A percentile compares a stretch with the other conserved stretches of the same genome.
These are phyloP conservation scores for Lycaena phlaeas DNA, from an alignment of 2,888 invertebrate species.

Conservation along the genomic window DNA sequence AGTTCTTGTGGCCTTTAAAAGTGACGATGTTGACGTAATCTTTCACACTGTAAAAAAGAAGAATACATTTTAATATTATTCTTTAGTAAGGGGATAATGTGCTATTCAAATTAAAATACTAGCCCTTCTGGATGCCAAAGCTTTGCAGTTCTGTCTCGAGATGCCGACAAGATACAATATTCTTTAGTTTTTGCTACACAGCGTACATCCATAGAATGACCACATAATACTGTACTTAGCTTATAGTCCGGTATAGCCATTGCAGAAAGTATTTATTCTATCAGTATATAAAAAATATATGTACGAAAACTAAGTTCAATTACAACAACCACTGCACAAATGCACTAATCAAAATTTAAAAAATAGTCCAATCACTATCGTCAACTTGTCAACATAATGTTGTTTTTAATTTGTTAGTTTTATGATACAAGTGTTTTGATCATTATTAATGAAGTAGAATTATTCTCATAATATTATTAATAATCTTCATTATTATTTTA, in stretches of 20 bases:
- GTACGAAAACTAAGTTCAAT: constrained; percentile 28
- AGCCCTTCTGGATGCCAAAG: constrained; percentile 87
- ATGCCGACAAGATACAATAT: constrained; percentile 87
- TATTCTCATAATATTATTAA: too few species aligned
- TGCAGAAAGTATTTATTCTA: too few species aligned
- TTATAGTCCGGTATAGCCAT: constrained; percentile 78
- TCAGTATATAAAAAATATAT: too few species aligned
- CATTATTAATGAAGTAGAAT: too few species aligned
- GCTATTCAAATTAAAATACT: too few species aligned
- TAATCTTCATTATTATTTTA: too few species aligned
- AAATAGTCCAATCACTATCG: constrained; percentile 7
- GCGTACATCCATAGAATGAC: constrained; percentile 90
- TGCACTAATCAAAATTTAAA: too few species aligned
- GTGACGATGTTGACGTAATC: constrained; percentile 78
- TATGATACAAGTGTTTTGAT: too few species aligned
- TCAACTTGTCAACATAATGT: too few species aligned
- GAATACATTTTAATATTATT: neutral
- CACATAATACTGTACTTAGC: constrained; percentile 82
- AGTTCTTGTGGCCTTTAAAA: constrained; percentile 87
- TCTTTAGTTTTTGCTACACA: constrained; percentile 77
- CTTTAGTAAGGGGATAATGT: too few species aligned
- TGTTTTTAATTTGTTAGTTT: too few species aligned
- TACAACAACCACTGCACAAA: too few species aligned
- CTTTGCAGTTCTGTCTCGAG: constrained; percentile 90
- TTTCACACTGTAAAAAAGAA: constrained; percentile 57